Base-by-base conservation (phyloP, 2,797 vertebrate genomes). In the Sebastes paucispinis region DNA sequence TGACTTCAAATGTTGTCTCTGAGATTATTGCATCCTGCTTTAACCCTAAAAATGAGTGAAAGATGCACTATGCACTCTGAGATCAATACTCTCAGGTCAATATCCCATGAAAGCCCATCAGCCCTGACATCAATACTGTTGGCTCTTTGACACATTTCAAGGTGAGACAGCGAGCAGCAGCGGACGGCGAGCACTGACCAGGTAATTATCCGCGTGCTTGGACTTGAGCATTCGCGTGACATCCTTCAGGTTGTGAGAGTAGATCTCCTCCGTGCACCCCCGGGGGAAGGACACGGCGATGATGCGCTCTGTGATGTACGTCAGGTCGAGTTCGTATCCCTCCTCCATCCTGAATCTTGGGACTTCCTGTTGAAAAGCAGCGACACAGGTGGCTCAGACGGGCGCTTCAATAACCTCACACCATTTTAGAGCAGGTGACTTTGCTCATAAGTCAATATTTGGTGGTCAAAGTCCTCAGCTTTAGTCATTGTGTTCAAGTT, bases 211-310 rank as follows among this genome's bases (percentile, higher is more conserved):
- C 0, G 97, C 97, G 13, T 99, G 98, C 91, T 99, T 99, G 89
- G 97, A 99, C 94, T 96, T 97, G 50, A 99, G 97, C 98, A 99
- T 99, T 60, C 94, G 95, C 0, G 97, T 98, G 86, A 99, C 98
- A 81, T 98, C 97, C 87, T 97, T 97, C 20, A 99, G 95, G 90
- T 96, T 97, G 88, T 96, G 96, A 13, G 96, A 89, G 82, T 99
- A 99, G 11, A 96, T 96, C 89, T 98, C 97, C 91, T 99, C 98
- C 0, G 97, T 95, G 92, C 96, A 97, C 22, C 93, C 93, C 5
- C 95, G 88, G 12, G 98, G 97, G 90, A 99, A 99, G 82, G 97
- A 98, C 67, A 99, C 97, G 0, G 98, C 97, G 2, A 99, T 99
- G 91, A 99, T 97, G 31, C 98, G 95, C 65, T 99, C 98, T 0